Base-by-base conservation (phyloP, 1,140 invertebrate genomes). In the Sitophilus oryzae region DNA sequence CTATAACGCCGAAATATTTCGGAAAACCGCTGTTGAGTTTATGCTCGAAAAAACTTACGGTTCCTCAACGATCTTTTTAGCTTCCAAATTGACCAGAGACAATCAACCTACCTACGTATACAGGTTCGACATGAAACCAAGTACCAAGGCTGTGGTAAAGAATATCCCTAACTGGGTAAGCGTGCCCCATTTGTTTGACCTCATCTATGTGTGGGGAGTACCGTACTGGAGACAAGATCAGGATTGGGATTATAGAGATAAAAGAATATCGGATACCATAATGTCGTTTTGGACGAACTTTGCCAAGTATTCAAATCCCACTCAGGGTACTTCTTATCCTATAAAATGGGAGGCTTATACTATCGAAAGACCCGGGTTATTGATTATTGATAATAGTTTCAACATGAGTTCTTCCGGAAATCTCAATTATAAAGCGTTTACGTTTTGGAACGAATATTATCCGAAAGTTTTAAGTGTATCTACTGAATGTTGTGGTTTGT, bases 381-480 rank as follows among this genome's bases (percentile, higher is more conserved):
- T 89, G 19, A 80, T 87, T 11, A 82, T 89, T 25, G 84, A 88
- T 61, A 78, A 80, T 42, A 86, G 79, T 56, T 84, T 87, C 56
- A 83, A 82, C 48, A 88, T 88, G 79, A 84, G 80, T 56, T 77
- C 82, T 48, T 62, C 78, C 1, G 73, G 69, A 1, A 76, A 71
- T 8, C 75, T 88, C 0, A 82, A 88, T 71, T 88, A 86, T 64
- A 85, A 83, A 64, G 79, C 83, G 6, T 77, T 89, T 56, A 79
- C 81, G 36, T 91, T 91, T 72, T 89, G 87, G 87, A 88, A 86
- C 62, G 79, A 86, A 30, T 87, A 88, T 64, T 89, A 86, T 68
- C 87, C 86, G 0, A 83, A 77, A 67, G 77, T 89, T 9, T 61
- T 86, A 0, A 75, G 81, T 62, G 77, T 83, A 49, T 80, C 84